Percentiles rank a stretch among this genome's conserved stretches.
These are phyloP conservation scores for Drosophila parabipectinata DNA, from an alignment of 1,140 invertebrate species.

Conservation along the genomic window DNA sequence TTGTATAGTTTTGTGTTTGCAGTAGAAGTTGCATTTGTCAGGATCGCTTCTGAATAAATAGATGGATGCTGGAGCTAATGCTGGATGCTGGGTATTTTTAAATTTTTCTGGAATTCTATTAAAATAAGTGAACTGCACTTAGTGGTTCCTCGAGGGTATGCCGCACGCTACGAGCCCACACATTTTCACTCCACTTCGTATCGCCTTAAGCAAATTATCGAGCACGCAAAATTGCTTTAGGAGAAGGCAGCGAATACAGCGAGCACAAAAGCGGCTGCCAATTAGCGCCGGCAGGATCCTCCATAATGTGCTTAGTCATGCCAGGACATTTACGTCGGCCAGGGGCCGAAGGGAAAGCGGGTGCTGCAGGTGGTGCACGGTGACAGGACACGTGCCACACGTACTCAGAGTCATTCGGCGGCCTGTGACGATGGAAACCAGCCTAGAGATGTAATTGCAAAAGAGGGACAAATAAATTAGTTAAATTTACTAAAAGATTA, in stretches of 20 bases:
- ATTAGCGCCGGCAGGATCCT: slow-evolving; percentile 58
- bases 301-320: slow-evolving; percentile 73
- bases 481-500: background rate
- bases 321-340: slow-evolving; percentile 39
- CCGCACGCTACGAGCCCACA: slow-evolving; percentile 1
- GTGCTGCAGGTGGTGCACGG: slow-evolving; percentile 27
- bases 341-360: background rate
- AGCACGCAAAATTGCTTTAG: slow-evolving; percentile 69
- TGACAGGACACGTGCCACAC: slow-evolving; percentile 61
- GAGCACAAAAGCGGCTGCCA: slow-evolving; percentile 67
- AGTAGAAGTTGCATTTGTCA: slow-evolving; percentile 39
- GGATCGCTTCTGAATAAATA: slow-evolving; percentile 4
- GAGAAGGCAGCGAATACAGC: slow-evolving; percentile 45
- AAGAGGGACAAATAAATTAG: slow-evolving; percentile 1
- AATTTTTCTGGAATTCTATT: slow-evolving; percentile 46
- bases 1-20: slow-evolving; percentile 64
- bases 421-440: slow-evolving; percentile 3
- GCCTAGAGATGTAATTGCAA: background rate
- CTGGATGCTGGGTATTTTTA: too few species aligned
- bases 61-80: slow-evolving; percentile 4
- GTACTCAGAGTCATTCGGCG: slow-evolving; percentile 15
- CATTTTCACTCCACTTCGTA: slow-evolving; percentile 12
- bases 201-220: slow-evolving; percentile 72
- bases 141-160: background rate
- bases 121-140: slow-evolving; percentile 30